Conservation (phyloP, 2,113 vertebrate species). For the Dipodomys ordii region DNA sequence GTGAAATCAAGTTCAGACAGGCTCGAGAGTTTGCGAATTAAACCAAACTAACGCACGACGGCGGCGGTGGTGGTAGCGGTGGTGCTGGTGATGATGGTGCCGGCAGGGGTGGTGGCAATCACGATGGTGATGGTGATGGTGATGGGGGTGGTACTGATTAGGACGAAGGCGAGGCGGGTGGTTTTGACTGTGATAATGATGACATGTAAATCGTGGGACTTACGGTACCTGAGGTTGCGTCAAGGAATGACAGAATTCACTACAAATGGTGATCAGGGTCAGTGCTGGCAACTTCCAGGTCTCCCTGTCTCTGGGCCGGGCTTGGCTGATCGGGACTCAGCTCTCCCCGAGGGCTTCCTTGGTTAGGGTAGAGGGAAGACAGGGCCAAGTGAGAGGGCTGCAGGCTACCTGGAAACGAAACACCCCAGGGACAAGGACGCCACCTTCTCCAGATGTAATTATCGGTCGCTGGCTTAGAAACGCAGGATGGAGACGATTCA, state of each 20-base stretch:
- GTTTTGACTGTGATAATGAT: too few species aligned
- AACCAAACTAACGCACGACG: background rate
- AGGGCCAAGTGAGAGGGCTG: background rate
- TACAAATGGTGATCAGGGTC: constrained; percentile 23
- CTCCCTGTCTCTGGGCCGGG: background rate
- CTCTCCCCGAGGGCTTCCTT: background rate
- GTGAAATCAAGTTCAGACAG: background rate
- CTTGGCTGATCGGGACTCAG: background rate
- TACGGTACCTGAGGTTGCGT: constrained; percentile 62
- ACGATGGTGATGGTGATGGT: too few species aligned
- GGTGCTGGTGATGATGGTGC: too few species aligned
- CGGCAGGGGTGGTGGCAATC: too few species aligned
- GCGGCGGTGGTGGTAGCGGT: background rate
- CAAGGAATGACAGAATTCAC: background rate
- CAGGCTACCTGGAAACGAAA: constrained; percentile 58
- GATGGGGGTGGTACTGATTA: too few species aligned
- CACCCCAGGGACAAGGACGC: background rate
- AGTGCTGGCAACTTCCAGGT: background rate
- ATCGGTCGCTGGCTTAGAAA: constrained; percentile 29
- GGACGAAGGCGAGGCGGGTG: too few species aligned
- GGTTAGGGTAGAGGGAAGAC: background rate
- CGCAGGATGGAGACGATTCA: background rate
- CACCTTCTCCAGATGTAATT: background rate
- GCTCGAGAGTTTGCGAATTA: constrained; percentile 17
- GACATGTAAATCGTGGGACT: background rate